A percentile compares a stretch with the other conserved stretches of the same genome.
These are phyloP conservation scores for Nicator chloris DNA, from an alignment of 2,113 vertebrate species.

Conservation along the genomic window DNA sequence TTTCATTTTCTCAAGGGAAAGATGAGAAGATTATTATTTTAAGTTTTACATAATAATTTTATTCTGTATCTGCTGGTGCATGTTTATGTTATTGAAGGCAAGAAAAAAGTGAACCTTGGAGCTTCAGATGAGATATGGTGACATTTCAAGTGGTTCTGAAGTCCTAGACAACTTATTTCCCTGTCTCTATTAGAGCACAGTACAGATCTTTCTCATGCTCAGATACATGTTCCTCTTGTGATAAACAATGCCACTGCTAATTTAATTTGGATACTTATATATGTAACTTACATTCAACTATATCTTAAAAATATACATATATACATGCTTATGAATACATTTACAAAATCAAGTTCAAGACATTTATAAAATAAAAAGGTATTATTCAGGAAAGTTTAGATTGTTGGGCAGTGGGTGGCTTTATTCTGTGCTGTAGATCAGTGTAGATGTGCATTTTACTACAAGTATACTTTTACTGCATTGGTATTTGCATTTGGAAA, in stretches of 20 bases:
- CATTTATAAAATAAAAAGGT: not conserved
- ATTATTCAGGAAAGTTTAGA: not conserved
- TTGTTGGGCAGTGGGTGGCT: not conserved
- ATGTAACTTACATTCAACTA: not conserved
- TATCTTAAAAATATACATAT: not conserved
- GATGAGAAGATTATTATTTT: not conserved
- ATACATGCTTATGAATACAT: not conserved
- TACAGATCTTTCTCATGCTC: not conserved
- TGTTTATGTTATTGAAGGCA: not conserved
- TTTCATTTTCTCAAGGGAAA: not conserved
- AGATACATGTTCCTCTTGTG: not conserved
- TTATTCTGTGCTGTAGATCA: not conserved
- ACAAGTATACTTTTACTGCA: not conserved
- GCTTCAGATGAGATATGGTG: not conserved
- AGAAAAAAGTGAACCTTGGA: not conserved
- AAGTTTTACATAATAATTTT: not conserved
- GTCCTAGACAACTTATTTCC: not conserved
- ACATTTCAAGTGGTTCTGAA: not conserved
- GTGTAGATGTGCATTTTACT: not conserved
- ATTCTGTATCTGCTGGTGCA: not conserved
- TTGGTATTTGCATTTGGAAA: not conserved
- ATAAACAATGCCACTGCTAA: not conserved
- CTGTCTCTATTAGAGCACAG: not conserved
- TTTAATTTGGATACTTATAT: not conserved
- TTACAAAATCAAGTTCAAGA: not conserved